Evolutionary conservation across 1,140 invertebrate species (phyloP).

Genomic region (Drosophila orosa): DNA sequence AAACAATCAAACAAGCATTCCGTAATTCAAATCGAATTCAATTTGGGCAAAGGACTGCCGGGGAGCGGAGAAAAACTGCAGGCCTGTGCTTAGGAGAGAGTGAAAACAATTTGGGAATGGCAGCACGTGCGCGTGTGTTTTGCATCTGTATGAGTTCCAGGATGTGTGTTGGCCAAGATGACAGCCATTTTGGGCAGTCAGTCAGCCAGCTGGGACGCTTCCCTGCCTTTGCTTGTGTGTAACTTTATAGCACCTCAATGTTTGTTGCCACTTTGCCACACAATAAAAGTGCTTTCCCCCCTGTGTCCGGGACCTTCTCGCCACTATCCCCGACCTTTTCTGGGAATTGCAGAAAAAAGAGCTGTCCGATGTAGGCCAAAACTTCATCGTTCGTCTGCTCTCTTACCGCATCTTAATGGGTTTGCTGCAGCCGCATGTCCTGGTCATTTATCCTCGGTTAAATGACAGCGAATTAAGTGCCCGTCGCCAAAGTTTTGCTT

Average conservation of each 20-base stretch:
- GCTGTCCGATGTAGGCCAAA: conserved; percentile 45
- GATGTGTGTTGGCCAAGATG: conserved; percentile 22
- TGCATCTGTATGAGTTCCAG: conserved; percentile 52
- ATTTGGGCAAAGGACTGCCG: conserved; percentile 34
- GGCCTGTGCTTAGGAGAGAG: conserved; percentile 57
- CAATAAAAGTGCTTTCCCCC: conserved; percentile 64
- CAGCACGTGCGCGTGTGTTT: conserved; percentile 69
- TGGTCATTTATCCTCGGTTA: conserved; percentile 72
- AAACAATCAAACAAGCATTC: conserved; percentile 63
- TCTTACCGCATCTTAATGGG: conserved; percentile 51
- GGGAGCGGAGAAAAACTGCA: conserved; percentile 16
- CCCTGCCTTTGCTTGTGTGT: conserved; percentile 25
- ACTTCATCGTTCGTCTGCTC: conserved; percentile 27
- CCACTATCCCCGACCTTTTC: conserved; percentile 28
- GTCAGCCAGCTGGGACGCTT: conserved; percentile 31
- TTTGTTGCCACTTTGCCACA: conserved; percentile 69
- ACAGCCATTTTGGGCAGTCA: conserved; percentile 48
- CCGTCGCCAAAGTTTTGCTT: conserved; percentile 49
- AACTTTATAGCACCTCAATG: conserved; percentile 75
- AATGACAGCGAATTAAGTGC: conserved; percentile 76
- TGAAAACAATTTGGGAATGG: conserved; percentile 71
- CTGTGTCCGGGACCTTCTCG: neutral
- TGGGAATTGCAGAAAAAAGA: conserved; percentile 42
- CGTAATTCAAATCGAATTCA: conserved; percentile 55
- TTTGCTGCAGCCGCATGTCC: conserved; percentile 58